Conservation (phyloP, 2,113 vertebrate genomes). For the Hydropotes inermis region DNA sequence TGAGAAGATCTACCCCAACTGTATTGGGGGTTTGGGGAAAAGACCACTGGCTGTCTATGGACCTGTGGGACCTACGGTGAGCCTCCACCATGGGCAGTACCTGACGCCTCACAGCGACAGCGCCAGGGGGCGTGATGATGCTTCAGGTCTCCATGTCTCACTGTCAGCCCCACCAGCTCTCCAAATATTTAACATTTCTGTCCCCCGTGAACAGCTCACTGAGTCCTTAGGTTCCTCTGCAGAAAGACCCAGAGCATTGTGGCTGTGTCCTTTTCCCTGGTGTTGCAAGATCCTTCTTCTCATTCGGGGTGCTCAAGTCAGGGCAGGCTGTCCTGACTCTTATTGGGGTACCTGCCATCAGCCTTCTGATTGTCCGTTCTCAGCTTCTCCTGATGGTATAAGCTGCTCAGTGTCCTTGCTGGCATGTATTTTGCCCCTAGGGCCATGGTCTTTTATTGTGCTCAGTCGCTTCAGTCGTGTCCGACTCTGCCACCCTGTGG, state of each 20-base stretch:
- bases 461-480: not conserved
- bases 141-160: not conserved
- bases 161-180: not conserved
- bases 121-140: too few species aligned
- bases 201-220: not conserved
- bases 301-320: not conserved
- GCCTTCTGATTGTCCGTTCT: not conserved
- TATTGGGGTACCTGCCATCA: not conserved
- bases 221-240: not conserved
- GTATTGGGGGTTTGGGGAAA: too few species aligned
- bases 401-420: not conserved
- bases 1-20: not conserved
- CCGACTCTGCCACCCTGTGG: rapidly evolving
- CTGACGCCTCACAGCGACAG: not conserved
- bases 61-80: not conserved
- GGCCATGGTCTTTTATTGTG: not conserved
- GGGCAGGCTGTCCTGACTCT: not conserved
- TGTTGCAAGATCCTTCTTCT: not conserved
- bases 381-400: not conserved
- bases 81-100: too few species aligned
- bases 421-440: not conserved
- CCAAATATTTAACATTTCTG: not conserved
- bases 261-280: not conserved
- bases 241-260: not conserved
- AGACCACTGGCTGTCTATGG: not conserved